Evolutionary conservation across 2,888 invertebrate species (phyloP).

Genomic region (Harpagoxenus sublaevis): DNA sequence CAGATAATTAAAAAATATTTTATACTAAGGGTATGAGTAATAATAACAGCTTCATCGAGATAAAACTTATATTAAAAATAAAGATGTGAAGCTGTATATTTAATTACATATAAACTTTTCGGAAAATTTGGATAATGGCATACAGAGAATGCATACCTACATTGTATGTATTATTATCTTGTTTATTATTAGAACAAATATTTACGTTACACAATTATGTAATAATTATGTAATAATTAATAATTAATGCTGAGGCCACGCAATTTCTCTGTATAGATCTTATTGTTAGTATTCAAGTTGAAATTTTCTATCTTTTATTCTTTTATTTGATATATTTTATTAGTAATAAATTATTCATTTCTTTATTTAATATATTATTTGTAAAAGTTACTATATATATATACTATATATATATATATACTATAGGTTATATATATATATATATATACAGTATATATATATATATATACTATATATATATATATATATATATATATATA

Average conservation of each 20-base stretch:
- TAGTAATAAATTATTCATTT: neutral
- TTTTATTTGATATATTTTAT: neutral
- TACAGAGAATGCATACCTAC: neutral
- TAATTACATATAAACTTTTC: neutral
- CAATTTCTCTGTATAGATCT: neutral
- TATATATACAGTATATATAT: too few relatives aligned
- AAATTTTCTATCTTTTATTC: neutral
- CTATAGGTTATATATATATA: too few relatives aligned
- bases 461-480: too few relatives aligned
- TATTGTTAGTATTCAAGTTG: neutral
- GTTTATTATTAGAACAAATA: conserved; percentile 1
- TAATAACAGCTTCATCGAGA: neutral
- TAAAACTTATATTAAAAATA: neutral
- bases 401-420: too few relatives aligned
- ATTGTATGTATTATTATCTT: conserved; percentile 7
- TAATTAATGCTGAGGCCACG: neutral
- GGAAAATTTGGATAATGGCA: neutral
- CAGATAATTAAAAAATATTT: conserved; percentile 9
- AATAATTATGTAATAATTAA: neutral
- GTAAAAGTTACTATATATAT: neutral
- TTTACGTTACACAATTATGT: neutral
- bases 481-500: too few relatives aligned
- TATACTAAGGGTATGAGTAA: neutral
- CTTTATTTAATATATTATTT: neutral
- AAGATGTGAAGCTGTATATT: neutral